Evolutionary conservation across 2,797 vertebrate genomes (phyloP), one percentile per base, ranked within the genome.

Genomic region (Triplophysa bombifrons): DNA sequence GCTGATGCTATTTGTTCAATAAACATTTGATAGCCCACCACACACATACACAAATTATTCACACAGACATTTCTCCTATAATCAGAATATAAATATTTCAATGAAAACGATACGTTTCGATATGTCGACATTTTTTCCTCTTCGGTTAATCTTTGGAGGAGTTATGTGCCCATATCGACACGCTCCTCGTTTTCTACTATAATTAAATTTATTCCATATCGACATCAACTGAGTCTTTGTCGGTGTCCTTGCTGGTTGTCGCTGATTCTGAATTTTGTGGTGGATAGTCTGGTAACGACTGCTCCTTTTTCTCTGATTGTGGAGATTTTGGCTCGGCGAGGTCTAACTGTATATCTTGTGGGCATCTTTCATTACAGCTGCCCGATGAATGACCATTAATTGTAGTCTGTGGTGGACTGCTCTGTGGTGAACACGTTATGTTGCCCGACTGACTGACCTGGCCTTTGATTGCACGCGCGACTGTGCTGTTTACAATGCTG

Each of bases 221-320:
- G 87, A 94, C 89, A 80, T 96, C 95, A 88, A 95, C 95, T 83
- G 92, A 94, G 86, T 96, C 95, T 82, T 91, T 91, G 80, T 90
- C 89, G 84, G 92, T 86, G 83, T 94, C 92, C 27, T 91, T 84
- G 87, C 92, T 89, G 34, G 90, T 78, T 82, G 82, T 88, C 80
- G 87, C 88, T 81, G 86, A 84, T 86, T 93, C 91, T 44, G 86
- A 72, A 86, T 90, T 90, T 81, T 92, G 86, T 85, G 77, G 22
- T 64, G 89, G 79, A 56, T 89, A 90, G 82, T 95, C 96, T 87
- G 90, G 90, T 56, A 90, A 83, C 69, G 92, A 93, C 86, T 89
- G 93, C 74, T 94, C 94, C 79, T 87, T 89, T 77, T 91, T 90
- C 74, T 92, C 91, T 69, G 89, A 88, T n/a, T 88, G 86, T 4